Evolutionary conservation across 2,888 invertebrate species (phyloP), one percentile per base, ranked within the genome.

Genomic region (Anagyrus pseudococci): DNA sequence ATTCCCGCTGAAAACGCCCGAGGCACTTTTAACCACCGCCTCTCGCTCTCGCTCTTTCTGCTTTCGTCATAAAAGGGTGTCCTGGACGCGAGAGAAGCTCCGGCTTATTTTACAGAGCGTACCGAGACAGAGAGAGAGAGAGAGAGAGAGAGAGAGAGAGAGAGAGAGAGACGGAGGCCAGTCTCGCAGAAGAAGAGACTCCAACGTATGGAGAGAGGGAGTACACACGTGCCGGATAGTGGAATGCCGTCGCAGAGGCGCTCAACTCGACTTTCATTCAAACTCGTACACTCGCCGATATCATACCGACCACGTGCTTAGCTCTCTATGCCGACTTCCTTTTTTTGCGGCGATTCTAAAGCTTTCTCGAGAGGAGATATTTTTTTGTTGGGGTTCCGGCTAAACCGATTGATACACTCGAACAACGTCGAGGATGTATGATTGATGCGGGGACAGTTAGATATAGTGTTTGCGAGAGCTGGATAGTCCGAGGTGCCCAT

Each of bases 201-300:
- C 29, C 29, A 10, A n/a, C n/a, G 29, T 4, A 29, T 4, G 29
- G 29, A 10, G 29, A 10, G 4, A 15, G 8, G 43, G 50, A 3
- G 50, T 50, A 8, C 10, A 7, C 1, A 13, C 8, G 48, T 25
- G 26, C n/a, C 19, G 46, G 25, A 29, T 17, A 22, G 70, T 71
- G 80, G 80, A 80, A 80, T 79, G 79, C 78, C 75, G 79, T 79
- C 78, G 72, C 77, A 80, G 80, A 77, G 80, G 79, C 78, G 78
- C 80, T 80, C 80, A 80, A 80, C 79, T 77, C 75, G 78, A 73
- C 76, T 78, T 73, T 49, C 49, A 49, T 50, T 33, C 60, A 2
- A 4, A 8, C 29, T 33, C 19, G 3, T 19, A 26, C 49, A 54
- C 49, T 54, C 60, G 54, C 48, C n/a, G 20, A 13, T 29, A 8